These are phyloP conservation scores for Neolamprologus multifasciatus DNA, from an alignment of 2,797 vertebrate species.

Conservation along the genomic window DNA sequence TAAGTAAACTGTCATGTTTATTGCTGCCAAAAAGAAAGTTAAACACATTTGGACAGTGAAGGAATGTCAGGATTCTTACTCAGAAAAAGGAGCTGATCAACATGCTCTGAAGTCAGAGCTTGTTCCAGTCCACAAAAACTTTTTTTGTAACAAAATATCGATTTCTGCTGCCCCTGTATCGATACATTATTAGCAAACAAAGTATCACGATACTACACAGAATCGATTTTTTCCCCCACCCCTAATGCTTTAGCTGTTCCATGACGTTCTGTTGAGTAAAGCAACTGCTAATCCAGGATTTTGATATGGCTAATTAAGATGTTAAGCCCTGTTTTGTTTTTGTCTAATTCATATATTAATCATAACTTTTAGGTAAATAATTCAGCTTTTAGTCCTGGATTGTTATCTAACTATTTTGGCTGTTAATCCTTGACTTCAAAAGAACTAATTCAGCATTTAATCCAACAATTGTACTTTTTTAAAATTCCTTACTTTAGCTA, in stretches of 20 bases:
- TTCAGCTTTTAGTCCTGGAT: background rate
- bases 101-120: too few relatives aligned
- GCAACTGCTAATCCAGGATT: background rate
- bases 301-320: background rate
- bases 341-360: background rate
- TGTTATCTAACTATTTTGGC: background rate
- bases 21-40: too few relatives aligned
- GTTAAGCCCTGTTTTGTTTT: background rate
- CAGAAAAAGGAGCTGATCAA: too few relatives aligned
- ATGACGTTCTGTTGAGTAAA: background rate
- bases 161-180: too few relatives aligned
- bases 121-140: too few relatives aligned
- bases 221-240: too few relatives aligned
- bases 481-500: background rate
- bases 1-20: too few relatives aligned
- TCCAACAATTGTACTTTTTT: accelerated
- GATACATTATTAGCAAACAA: too few relatives aligned
- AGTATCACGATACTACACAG: too few relatives aligned
- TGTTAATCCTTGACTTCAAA: background rate
- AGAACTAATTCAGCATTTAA: background rate
- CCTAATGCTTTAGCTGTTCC: background rate
- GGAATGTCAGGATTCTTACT: too few relatives aligned
- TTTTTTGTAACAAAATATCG: too few relatives aligned
- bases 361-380: background rate
- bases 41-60: too few relatives aligned